phyloP scores from a whole-genome alignment of 2,113 vertebrate genomes.

The Seriola aureovittata region DNA sequence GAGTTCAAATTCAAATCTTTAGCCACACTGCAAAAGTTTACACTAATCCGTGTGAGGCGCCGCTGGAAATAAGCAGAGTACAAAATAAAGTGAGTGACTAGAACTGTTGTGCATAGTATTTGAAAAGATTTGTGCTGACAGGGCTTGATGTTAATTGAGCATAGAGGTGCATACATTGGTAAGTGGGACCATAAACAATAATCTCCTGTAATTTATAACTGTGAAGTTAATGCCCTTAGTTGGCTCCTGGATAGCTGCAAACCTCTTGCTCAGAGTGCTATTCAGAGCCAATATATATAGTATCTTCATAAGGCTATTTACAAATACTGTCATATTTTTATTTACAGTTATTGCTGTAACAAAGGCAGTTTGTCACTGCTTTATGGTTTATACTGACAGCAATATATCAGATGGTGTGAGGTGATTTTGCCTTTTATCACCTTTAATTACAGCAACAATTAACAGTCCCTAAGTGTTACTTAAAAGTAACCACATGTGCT shows the following conservation, averaged over 20 bases:
- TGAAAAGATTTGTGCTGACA: conserved; percentile 72
- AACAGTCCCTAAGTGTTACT: conserved; percentile 35
- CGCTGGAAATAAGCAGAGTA: conserved; percentile 14
- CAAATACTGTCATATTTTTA: conserved; percentile 58
- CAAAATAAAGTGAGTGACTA: conserved; percentile 65
- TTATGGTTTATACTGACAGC: conserved; percentile 50
- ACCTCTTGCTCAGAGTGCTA: conserved; percentile 47
- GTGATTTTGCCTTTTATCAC: conserved; percentile 10
- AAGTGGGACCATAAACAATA: conserved; percentile 45
- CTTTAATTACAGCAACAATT: conserved; percentile 15
- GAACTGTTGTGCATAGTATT: conserved; percentile 80
- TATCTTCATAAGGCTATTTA: conserved; percentile 69
- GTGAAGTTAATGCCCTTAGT: conserved; percentile 73
- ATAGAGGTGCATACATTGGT: conserved; percentile 52
- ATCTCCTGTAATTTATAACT: conserved; percentile 49
- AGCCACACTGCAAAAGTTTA: conserved; percentile 25
- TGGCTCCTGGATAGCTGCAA: conserved; percentile 55
- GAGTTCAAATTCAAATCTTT: conserved; percentile 45
- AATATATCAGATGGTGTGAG: conserved; percentile 34
- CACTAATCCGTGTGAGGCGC: conserved; percentile 18
- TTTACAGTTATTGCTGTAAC: conserved; percentile 75
- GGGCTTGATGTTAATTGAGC: conserved; percentile 56
- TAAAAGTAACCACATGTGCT: conserved; percentile 21
- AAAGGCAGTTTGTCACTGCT: conserved; percentile 55
- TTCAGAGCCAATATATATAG: conserved; percentile 59